Conservation (phyloP, 2,113 vertebrate species). For the Merops nubicus region DNA sequence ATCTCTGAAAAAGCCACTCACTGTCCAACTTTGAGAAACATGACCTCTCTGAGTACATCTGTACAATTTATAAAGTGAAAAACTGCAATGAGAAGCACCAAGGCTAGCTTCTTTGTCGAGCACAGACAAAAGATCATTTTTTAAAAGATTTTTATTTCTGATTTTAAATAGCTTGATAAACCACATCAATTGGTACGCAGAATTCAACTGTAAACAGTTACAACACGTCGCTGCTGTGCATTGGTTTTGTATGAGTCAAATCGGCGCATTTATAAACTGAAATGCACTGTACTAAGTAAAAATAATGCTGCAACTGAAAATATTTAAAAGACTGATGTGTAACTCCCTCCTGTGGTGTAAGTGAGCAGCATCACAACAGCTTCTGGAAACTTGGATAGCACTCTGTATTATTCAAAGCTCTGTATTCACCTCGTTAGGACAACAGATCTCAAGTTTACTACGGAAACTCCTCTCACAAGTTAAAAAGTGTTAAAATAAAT, state of each 20-base stretch:
- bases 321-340: not conserved
- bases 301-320: not conserved
- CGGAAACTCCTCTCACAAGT: not conserved
- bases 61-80: not conserved
- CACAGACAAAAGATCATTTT: not conserved
- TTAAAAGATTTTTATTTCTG: constrained; percentile 26
- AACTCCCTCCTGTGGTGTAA: constrained; percentile 73
- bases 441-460: not conserved
- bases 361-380: not conserved
- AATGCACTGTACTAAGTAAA: not conserved
- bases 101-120: not conserved
- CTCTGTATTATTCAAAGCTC: not conserved
- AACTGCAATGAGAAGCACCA: not conserved
- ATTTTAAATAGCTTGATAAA: constrained; percentile 57
- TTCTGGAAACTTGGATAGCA: not conserved
- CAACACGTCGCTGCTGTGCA: not conserved
- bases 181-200: not conserved
- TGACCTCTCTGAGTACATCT: not conserved
- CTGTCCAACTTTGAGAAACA: not conserved
- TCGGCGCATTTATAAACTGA: not conserved
- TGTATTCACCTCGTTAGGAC: not conserved
- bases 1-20: not conserved
- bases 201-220: constrained; percentile 52
- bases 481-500: not conserved
- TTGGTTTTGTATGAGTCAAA: not conserved